Conservation (phyloP, 2,797 vertebrate genomes). For the Cyprinodon diabolis region DNA sequence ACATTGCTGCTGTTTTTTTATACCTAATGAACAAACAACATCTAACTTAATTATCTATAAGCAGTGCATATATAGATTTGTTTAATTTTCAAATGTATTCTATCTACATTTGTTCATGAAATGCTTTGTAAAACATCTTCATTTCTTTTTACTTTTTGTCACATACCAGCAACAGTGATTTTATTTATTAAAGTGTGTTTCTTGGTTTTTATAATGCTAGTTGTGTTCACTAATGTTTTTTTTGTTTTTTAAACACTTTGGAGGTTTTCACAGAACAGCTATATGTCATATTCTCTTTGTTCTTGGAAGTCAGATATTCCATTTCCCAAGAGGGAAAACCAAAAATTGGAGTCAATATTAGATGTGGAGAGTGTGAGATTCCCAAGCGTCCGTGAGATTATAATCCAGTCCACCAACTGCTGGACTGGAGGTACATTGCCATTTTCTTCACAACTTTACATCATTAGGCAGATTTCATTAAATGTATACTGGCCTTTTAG, state of each 20-base stretch:
- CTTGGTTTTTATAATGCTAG: background rate
- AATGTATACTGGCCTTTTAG: too few species aligned
- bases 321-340: background rate
- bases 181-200: background rate
- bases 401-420: background rate
- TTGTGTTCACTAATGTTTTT: background rate
- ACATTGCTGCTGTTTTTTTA: slow-evolving; percentile 59
- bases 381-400: background rate
- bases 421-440: too few species aligned
- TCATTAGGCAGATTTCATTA: too few species aligned
- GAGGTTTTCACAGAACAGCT: background rate
- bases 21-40: slow-evolving; percentile 48
- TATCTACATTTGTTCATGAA: background rate
- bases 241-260: background rate
- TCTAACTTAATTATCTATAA: slow-evolving; percentile 7
- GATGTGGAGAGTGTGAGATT: background rate
- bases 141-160: background rate
- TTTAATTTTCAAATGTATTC: background rate
- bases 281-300: background rate
- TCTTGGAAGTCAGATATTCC: background rate
- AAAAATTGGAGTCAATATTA: background rate
- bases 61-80: background rate
- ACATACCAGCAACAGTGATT: background rate
- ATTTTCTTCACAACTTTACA: too few species aligned
- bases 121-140: background rate